A percentile compares a stretch with the other conserved stretches of the same genome.
These are phyloP conservation scores for Todus mexicanus DNA, from an alignment of 2,797 vertebrate genomes.

Conservation along the genomic window DNA sequence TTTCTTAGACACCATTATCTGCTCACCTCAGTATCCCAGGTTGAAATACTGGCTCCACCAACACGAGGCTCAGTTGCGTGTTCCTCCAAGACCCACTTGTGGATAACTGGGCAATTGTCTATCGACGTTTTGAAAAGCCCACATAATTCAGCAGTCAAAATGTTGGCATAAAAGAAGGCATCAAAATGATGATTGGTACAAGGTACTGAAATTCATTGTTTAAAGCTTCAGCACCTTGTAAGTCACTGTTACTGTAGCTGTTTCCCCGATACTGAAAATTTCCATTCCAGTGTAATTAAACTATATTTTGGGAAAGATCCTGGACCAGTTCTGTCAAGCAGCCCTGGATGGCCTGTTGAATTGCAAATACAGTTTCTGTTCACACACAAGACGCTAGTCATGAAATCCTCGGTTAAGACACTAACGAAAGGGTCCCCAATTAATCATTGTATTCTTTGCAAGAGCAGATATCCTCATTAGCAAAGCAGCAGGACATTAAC, in stretches of 20 bases:
- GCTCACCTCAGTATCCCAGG: fast-evolving
- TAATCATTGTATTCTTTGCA: conserved; percentile 32
- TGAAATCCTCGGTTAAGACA: conserved; percentile 33
- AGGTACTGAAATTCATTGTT: not conserved
- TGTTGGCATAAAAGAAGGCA: not conserved
- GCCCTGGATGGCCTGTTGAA: not conserved
- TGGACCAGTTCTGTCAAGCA: not conserved
- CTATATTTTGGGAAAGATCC: not conserved
- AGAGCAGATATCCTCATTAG: conserved; percentile 45
- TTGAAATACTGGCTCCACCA: not conserved
- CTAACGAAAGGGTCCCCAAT: conserved; percentile 5
- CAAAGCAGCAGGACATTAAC: conserved; percentile 6
- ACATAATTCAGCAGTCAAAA: not conserved
- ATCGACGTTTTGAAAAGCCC: not conserved
- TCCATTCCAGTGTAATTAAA: not conserved
- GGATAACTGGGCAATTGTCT: not conserved
- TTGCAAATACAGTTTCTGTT: not conserved
- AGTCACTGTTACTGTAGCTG: not conserved
- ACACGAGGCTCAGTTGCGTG: fast-evolving
- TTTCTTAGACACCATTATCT: not conserved
- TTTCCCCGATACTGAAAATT: not conserved
- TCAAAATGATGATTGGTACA: not conserved
- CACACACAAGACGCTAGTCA: not conserved
- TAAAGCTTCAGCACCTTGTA: not conserved
- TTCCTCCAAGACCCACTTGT: not conserved